Evolutionary conservation across 2,113 vertebrate genomes (phyloP).

Genomic region (Pluvialis apricaria): DNA sequence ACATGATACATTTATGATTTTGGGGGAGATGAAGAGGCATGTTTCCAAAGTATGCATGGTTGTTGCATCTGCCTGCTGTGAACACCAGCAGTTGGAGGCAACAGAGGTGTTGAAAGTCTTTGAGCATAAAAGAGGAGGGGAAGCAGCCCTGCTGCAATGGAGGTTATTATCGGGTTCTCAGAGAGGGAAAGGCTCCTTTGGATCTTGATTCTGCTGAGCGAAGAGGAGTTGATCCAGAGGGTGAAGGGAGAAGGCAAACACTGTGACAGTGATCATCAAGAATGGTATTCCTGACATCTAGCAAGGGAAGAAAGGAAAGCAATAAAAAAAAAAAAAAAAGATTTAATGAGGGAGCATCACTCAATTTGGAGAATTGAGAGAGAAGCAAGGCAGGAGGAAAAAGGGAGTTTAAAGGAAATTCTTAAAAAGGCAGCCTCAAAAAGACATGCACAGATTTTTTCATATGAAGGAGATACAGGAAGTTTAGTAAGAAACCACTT

Average conservation of each 20-base stretch:
- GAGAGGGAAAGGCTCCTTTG: background rate
- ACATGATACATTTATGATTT: background rate
- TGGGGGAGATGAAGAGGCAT: background rate
- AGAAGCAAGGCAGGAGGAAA: background rate
- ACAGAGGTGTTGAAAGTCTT: background rate
- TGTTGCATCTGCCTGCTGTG: background rate
- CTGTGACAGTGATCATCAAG: background rate
- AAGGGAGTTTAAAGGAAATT: background rate
- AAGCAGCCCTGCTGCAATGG: background rate
- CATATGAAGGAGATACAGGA: background rate
- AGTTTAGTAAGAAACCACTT: background rate
- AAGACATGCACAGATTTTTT: background rate
- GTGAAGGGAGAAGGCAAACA: background rate
- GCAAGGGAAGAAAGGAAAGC: background rate
- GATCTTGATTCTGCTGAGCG: background rate
- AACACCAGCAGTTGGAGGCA: background rate
- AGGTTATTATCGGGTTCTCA: background rate
- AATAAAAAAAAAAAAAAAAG: background rate
- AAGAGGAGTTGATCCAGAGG: background rate
- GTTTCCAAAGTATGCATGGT: background rate
- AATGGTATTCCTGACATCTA: background rate
- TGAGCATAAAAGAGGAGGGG: background rate
- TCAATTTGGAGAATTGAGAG: background rate
- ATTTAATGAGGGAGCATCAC: background rate
- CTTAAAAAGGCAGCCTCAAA: background rate